These are phyloP conservation scores for Gymnoscelis rufifasciata DNA, from an alignment of 2,888 invertebrate genomes.

Conservation along the genomic window DNA sequence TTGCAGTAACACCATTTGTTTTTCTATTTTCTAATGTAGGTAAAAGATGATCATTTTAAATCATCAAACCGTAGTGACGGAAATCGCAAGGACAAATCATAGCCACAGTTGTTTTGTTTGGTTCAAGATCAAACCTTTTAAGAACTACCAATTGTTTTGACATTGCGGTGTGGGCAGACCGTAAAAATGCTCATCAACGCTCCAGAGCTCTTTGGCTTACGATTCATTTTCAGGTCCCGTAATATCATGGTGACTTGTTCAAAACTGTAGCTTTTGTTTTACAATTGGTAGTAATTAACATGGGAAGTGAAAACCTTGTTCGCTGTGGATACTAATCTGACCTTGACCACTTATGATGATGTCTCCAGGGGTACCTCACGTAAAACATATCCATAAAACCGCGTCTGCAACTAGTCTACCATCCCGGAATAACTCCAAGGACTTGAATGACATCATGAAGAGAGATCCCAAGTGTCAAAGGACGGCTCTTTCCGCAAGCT, in stretches of 20 bases:
- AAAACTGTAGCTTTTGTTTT: too few species aligned
- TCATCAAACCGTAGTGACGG: too few species aligned
- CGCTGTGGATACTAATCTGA: too few species aligned
- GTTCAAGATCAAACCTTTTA: slow-evolving; percentile 18
- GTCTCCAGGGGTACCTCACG: too few species aligned
- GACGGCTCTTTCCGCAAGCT: slow-evolving; percentile 4
- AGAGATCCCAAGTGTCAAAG: slow-evolving; percentile 6
- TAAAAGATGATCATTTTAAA: too few species aligned
- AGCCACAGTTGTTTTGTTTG: slow-evolving; percentile 3
- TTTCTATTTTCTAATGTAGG: too few species aligned
- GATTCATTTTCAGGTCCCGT: background rate
- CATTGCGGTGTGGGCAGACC: slow-evolving; percentile 18
- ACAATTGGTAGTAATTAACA: too few species aligned
- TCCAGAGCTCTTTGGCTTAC: slow-evolving; percentile 5
- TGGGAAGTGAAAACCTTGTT: too few species aligned
- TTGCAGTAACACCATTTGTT: too few species aligned
- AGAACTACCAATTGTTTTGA: slow-evolving; percentile 21
- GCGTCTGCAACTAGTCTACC: slow-evolving; percentile 4
- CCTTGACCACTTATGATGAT: too few species aligned
- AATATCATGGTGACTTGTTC: slow-evolving; percentile 1
- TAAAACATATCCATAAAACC: too few species aligned
- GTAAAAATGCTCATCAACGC: slow-evolving; percentile 25
- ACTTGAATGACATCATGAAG: slow-evolving; percentile 1
- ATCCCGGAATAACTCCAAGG: slow-evolving; percentile 4
- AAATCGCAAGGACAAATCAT: background rate